phyloP scores from a whole-genome alignment of 2,888 invertebrate species.

The Drosophila imparisetae region DNA sequence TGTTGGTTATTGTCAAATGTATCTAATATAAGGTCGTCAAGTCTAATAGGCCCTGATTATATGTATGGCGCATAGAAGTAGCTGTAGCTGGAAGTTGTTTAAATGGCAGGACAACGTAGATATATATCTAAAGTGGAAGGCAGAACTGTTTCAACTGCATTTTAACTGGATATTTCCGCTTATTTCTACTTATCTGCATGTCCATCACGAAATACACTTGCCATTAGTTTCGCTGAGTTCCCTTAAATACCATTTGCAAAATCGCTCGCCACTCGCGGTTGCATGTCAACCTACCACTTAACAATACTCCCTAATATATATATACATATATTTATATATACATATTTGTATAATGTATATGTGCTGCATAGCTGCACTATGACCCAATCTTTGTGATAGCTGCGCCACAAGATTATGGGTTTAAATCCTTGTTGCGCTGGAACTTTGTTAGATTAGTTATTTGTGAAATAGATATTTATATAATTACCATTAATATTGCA shows the following conservation, averaged over 20 bases:
- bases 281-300: conserved; percentile 9
- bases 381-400: not conserved
- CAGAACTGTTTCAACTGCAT: not conserved
- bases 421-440: not conserved
- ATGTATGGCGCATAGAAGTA: not conserved
- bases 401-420: not conserved
- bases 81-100: not conserved
- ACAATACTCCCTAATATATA: not conserved
- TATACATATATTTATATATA: not conserved
- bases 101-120: not conserved
- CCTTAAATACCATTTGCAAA: conserved; percentile 10
- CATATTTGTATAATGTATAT: not conserved
- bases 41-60: not conserved
- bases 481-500: conserved; percentile 11
- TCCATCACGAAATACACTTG: not conserved
- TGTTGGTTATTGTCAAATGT: not conserved
- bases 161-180: conserved; percentile 8
- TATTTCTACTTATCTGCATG: conserved; percentile 6
- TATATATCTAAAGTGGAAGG: not conserved
- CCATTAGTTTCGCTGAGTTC: conserved; percentile 5
- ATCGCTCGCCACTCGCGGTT: conserved; percentile 1
- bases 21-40: not conserved
- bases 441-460: not conserved
- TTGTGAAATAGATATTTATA: not conserved
- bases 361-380: conserved; percentile 1